Percentiles rank a stretch among this genome's conserved stretches.
Conservation (phyloP, 2,113 vertebrate species). For the Microtus pennsylvanicus region DNA sequence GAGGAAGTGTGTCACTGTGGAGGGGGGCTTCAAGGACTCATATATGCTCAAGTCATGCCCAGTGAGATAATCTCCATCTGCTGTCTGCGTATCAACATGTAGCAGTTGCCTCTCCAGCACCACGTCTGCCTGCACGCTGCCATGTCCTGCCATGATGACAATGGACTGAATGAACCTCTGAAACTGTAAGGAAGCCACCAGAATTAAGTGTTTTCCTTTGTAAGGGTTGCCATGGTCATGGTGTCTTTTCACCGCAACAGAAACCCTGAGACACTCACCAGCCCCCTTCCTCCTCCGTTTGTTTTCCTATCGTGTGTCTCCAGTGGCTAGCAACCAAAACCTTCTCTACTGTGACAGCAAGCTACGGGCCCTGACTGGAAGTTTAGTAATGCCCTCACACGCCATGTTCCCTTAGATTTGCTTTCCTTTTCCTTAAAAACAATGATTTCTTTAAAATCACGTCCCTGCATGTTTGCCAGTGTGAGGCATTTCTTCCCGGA, state of each 20-base stretch:
- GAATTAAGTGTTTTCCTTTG: not conserved
- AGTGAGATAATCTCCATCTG: not conserved
- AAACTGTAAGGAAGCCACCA: not conserved
- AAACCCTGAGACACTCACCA: not conserved
- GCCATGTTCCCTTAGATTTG: not conserved
- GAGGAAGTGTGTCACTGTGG: not conserved
- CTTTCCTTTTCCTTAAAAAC: not conserved
- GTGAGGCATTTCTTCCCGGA: not conserved
- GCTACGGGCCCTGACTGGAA: not conserved
- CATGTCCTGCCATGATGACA: not conserved
- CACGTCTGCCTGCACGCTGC: not conserved
- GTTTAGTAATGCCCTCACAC: not conserved
- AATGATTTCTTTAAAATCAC: not conserved
- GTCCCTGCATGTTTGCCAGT: not conserved
- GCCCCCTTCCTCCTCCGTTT: not conserved
- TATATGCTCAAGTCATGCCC: not conserved
- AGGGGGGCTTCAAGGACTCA: not conserved
- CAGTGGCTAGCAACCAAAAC: not conserved
- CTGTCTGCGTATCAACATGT: not conserved
- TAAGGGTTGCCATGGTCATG: not conserved
- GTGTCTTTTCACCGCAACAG: not conserved
- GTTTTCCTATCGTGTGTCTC: not conserved
- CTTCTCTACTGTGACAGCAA: not conserved
- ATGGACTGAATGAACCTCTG: not conserved
- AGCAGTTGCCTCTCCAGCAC: not conserved